phyloP scores from a whole-genome alignment of 2,113 vertebrate species.

The Salvelinus namaycush region DNA sequence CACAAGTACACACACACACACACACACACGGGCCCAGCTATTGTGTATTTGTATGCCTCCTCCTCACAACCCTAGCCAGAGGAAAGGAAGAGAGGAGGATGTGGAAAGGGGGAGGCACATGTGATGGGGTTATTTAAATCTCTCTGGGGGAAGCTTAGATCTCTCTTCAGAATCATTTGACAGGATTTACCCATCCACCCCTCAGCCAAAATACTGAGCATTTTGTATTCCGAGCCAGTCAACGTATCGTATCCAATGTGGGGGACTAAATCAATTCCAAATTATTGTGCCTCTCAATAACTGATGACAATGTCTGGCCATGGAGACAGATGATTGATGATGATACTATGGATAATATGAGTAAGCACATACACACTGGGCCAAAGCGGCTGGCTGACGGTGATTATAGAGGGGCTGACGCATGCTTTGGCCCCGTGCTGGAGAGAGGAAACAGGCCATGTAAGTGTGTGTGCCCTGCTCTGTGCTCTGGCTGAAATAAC shows the following conservation, averaged over 20 bases:
- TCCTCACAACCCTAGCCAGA: background rate
- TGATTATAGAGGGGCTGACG: background rate
- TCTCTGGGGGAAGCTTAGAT: slow-evolving; percentile 17
- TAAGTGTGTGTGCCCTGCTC: too few species aligned
- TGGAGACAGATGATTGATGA: slow-evolving; percentile 70
- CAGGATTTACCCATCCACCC: background rate
- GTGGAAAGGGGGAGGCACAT: background rate
- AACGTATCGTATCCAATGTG: background rate
- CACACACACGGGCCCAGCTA: too few species aligned
- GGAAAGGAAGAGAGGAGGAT: background rate
- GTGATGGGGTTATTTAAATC: background rate
- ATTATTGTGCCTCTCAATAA: slow-evolving; percentile 73
- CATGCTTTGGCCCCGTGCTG: background rate
- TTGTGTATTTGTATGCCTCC: slow-evolving; percentile 12
- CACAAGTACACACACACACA: background rate
- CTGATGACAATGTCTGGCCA: slow-evolving; percentile 61
- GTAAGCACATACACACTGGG: slow-evolving; percentile 27
- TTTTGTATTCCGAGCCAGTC: slow-evolving; percentile 53
- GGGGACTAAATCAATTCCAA: slow-evolving; percentile 73
- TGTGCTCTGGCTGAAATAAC: slow-evolving; percentile 28
- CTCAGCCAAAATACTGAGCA: slow-evolving; percentile 23
- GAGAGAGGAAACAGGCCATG: background rate
- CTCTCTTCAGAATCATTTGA: background rate
- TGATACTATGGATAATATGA: slow-evolving; percentile 67
- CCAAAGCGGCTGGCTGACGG: background rate